Conservation (phyloP, 2,888 invertebrate species). For the Fragum sueziense region DNA sequence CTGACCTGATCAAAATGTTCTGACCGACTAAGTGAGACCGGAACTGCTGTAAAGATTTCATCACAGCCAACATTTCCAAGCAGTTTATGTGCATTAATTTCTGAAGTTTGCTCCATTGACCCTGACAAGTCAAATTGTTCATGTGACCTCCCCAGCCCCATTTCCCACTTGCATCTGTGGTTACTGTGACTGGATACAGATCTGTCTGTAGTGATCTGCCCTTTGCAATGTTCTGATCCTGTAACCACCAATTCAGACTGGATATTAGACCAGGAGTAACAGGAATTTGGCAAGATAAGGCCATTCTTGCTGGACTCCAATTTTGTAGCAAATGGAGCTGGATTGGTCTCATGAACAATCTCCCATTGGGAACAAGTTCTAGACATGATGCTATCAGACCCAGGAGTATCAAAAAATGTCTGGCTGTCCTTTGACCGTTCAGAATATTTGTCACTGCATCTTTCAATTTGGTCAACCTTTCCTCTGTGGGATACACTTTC, state of each 20-base stretch:
- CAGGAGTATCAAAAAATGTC: constrained; percentile 26
- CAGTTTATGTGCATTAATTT: constrained; percentile 41
- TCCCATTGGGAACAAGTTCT: constrained; percentile 51
- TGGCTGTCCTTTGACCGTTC: no score
- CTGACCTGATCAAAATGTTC: constrained; percentile 43
- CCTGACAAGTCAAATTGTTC: constrained; percentile 32
- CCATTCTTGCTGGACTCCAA: constrained; percentile 40
- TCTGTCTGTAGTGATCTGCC: constrained; percentile 28
- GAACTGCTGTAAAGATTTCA: constrained; percentile 20
- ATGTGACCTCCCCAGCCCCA: constrained; percentile 39
- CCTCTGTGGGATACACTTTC: constrained; percentile 34
- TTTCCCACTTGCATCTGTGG: constrained; percentile 46
- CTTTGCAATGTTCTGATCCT: constrained; percentile 32
- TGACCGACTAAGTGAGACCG: constrained; percentile 16
- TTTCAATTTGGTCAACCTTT: constrained; percentile 33
- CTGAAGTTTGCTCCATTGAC: constrained; percentile 25
- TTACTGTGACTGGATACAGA: constrained; percentile 25
- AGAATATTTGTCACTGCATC: constrained; percentile 24
- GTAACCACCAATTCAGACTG: constrained; percentile 35
- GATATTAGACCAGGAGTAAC: neutral
- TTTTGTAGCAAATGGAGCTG: constrained; percentile 39
- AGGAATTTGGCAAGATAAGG: neutral
- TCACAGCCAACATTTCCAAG: constrained; percentile 45
- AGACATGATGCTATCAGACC: constrained; percentile 49
- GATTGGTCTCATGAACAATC: constrained; percentile 52